Conservation (phyloP, 2,797 vertebrate species). For the Iguana delicatissima region DNA sequence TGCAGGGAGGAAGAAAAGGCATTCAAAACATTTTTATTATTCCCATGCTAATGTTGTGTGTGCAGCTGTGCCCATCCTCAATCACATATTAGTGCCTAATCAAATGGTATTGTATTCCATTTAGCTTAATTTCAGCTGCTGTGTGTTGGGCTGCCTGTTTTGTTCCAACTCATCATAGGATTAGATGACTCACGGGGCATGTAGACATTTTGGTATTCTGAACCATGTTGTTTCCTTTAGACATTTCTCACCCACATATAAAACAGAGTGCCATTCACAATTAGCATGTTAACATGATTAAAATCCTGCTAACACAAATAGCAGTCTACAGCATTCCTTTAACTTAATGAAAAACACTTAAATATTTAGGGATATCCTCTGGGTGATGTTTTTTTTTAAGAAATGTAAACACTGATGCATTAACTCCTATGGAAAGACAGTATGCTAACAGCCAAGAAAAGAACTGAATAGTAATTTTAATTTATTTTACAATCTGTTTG, state of each 20-base stretch:
- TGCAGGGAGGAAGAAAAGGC: conserved; percentile 43
- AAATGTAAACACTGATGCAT: conserved; percentile 2
- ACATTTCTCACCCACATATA: conserved; percentile 66
- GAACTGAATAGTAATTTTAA: not conserved
- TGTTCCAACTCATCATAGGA: conserved; percentile 69
- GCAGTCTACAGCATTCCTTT: conserved; percentile 63
- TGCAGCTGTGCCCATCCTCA: conserved; percentile 61
- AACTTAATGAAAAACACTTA: conserved; percentile 54
- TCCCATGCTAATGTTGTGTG: conserved; percentile 57
- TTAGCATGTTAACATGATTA: conserved; percentile 69
- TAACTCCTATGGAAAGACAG: conserved; percentile 41
- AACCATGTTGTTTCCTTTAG: conserved; percentile 63
- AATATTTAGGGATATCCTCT: too few relatives aligned
- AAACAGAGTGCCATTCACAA: conserved; percentile 67
- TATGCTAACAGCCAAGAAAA: conserved; percentile 29
- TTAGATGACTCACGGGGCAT: conserved; percentile 72
- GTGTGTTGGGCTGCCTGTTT: conserved; percentile 65
- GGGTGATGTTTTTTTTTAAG: not conserved
- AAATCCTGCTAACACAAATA: conserved; percentile 69
- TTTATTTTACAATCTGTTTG: not conserved
- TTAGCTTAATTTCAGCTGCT: conserved; percentile 72
- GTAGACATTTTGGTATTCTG: conserved; percentile 62
- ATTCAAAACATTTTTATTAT: conserved; percentile 59
- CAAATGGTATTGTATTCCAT: conserved; percentile 70
- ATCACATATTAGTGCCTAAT: conserved; percentile 55